phyloP scores from a whole-genome alignment of 2,113 vertebrate species.

The Lepidothrix coronata region DNA sequence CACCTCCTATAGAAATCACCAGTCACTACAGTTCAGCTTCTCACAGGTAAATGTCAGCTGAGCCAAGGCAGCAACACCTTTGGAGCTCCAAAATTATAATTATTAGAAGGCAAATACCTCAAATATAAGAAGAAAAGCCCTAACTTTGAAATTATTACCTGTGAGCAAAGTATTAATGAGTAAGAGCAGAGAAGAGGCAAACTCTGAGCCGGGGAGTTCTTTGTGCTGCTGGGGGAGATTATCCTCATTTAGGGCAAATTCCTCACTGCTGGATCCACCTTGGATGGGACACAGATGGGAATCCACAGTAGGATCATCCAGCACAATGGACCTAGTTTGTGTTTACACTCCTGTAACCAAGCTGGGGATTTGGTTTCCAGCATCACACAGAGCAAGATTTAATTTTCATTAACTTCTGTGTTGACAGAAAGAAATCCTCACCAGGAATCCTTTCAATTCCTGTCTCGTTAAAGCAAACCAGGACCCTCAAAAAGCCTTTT shows the following conservation, averaged over 20 bases:
- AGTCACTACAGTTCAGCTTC: background rate
- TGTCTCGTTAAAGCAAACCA: background rate
- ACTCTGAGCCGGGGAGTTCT: background rate
- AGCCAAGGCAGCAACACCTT: background rate
- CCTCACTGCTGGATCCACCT: background rate
- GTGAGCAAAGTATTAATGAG: background rate
- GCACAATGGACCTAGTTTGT: background rate
- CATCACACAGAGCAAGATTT: background rate
- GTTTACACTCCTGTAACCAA: background rate
- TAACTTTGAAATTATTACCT: background rate
- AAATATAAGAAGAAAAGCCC: background rate
- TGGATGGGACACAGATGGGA: background rate
- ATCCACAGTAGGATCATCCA: background rate
- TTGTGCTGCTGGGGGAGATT: background rate
- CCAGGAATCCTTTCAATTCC: background rate
- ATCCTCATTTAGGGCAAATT: background rate
- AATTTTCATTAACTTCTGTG: background rate
- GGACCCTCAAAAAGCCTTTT: background rate
- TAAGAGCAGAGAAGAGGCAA: background rate
- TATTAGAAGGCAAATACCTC: background rate
- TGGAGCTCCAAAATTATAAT: background rate
- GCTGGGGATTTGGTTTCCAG: background rate
- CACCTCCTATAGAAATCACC: background rate
- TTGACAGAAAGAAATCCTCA: background rate
- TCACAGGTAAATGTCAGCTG: background rate